Base-by-base conservation (phyloP, 2,888 invertebrate species). In the Pinctada fucata region DNA sequence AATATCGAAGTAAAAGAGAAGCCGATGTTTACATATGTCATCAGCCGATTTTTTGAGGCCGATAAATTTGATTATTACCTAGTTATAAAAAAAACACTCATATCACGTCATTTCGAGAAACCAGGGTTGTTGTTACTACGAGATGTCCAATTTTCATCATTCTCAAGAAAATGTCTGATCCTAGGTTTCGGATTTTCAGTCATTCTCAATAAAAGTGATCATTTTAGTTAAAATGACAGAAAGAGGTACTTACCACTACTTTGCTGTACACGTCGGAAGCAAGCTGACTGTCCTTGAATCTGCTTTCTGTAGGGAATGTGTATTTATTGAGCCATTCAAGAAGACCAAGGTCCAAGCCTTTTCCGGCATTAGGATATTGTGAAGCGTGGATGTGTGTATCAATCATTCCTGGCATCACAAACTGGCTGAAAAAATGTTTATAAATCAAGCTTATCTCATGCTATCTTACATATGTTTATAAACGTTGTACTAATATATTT, bases 341-440 rank as follows among this genome's bases (percentile, higher is more conserved):
- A 64, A 98, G 93, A 0, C 95, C 95, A 85, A 95, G 94, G 90
- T 97, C 97, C 84, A 97, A 94, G 0, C 97, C 97, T 10, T 97
- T 93, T 0, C 97, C 97, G 78, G 95, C 93, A 92, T 97, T 97
- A 0, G 97, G 96, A 87, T 96, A 96, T 93, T 98, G 97, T 0
- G 97, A 95, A 0, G 97, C 97, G 93, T 98, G 97, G 8, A 96
- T 96, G 91, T 98, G 98, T 47, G 96, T 96, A 92, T 98, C 97
- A 2, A 97, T 94, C 80, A 98, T 95, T 0, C 97, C 98, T 0
- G 97, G 97, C 91, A 97, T 95, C 13, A 97, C 91, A 89, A 97
- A 95, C 86, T 93, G 91, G 13, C 93, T 93, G 80, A 3, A 81
- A 81, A 31, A 31, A 31, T 31, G 31, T 31, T 65, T 31, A 79